phyloP scores from a whole-genome alignment of 2,888 invertebrate genomes.

The Poecilus cupreus region DNA sequence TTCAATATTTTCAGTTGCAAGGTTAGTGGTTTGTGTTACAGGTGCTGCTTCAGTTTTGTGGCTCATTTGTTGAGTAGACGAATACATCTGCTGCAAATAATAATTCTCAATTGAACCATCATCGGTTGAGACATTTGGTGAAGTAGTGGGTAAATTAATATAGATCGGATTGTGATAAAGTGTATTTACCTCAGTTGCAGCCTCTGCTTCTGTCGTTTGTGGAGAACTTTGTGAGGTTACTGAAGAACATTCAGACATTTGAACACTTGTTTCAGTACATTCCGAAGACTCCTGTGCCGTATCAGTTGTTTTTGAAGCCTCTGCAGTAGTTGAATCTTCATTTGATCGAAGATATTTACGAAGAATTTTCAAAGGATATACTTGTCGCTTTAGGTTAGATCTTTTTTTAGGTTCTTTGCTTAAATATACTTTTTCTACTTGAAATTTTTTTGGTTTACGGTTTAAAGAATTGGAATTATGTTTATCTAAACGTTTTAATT shows the following conservation, averaged over 20 bases:
- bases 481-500: neutral
- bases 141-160: slow-evolving; percentile 19
- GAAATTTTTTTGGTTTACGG: slow-evolving; percentile 5
- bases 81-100: slow-evolving; percentile 42
- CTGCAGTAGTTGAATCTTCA: neutral
- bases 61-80: neutral
- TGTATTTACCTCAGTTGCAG: neutral
- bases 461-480: slow-evolving; percentile 2
- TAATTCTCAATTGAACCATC: slow-evolving; percentile 41
- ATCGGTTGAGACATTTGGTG: neutral
- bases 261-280: neutral
- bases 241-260: neutral
- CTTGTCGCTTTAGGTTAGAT: too few species aligned
- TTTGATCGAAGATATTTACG: neutral
- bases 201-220: neutral
- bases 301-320: neutral
- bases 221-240: neutral
- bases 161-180: slow-evolving; percentile 5
- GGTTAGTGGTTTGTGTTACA: neutral
- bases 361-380: neutral
- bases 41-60: neutral
- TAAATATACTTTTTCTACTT: too few species aligned
- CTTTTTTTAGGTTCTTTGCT: too few species aligned
- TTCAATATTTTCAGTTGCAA: slow-evolving; percentile 1
- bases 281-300: too few species aligned